Evolutionary conservation across 2,888 invertebrate species (phyloP).

Genomic region (Chymomyza amoena): DNA sequence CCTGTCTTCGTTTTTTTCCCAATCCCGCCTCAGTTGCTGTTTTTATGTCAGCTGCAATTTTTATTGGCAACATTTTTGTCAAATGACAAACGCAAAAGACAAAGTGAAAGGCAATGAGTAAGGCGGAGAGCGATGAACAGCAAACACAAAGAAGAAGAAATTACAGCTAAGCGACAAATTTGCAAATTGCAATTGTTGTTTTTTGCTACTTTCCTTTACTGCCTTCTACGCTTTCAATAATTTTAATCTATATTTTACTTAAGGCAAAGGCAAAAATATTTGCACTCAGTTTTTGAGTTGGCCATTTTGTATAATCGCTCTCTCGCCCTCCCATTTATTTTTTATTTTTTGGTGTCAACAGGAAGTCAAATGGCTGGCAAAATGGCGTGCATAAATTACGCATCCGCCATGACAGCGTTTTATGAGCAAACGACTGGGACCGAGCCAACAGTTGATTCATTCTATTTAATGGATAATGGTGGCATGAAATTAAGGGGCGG

Average conservation of each 20-base stretch:
- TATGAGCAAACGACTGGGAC: constrained; percentile 55
- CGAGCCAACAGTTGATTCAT: constrained; percentile 68
- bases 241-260: background rate
- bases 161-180: constrained; percentile 24
- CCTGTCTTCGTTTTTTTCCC: constrained; percentile 48
- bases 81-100: constrained; percentile 19
- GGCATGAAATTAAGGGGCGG: constrained; percentile 17
- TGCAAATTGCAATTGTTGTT: constrained; percentile 20
- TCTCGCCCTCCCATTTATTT: background rate
- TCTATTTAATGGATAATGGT: constrained; percentile 67
- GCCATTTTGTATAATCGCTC: background rate
- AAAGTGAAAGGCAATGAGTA: constrained; percentile 33
- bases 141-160: constrained; percentile 12
- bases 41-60: constrained; percentile 47
- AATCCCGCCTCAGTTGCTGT: constrained; percentile 16
- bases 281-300: background rate
- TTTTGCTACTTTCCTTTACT: constrained; percentile 7
- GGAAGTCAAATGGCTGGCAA: constrained; percentile 60
- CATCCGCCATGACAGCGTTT: constrained; percentile 49
- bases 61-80: constrained; percentile 60
- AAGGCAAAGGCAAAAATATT: background rate
- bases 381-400: constrained; percentile 71
- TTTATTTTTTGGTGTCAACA: constrained; percentile 57
- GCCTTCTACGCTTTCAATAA: constrained; percentile 7
- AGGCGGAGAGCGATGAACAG: background rate